Percentiles rank a stretch among this genome's conserved stretches.
phyloP scores from a whole-genome alignment of 1,140 invertebrate genomes.

The Nephotettix cincticeps region DNA sequence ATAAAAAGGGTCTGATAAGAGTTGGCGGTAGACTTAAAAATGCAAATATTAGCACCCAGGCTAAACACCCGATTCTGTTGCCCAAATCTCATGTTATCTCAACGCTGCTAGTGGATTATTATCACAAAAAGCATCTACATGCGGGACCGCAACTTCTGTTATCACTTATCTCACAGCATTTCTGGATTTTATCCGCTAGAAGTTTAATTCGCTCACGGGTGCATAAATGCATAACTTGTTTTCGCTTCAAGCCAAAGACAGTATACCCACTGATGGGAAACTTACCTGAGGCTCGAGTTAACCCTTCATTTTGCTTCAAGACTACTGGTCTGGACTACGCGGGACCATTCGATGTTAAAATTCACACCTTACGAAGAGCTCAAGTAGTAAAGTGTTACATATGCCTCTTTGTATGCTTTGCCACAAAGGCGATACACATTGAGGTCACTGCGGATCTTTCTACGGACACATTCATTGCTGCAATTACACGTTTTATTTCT shows the following conservation, averaged over 20 bases:
- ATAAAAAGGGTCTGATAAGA: not conserved
- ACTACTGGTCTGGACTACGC: not conserved
- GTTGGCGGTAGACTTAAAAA: conserved; percentile 4
- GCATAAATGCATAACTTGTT: not conserved
- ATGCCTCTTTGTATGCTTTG: conserved; percentile 48
- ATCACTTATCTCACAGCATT: not conserved
- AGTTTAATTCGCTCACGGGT: not conserved
- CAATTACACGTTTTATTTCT: conserved; percentile 45
- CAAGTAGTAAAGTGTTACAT: conserved; percentile 46
- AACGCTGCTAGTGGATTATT: not conserved
- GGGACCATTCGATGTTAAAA: not conserved
- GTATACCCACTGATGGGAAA: not conserved
- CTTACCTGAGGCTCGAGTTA: not conserved
- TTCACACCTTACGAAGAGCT: conserved; percentile 24
- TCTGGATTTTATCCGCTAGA: not conserved
- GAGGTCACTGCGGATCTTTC: conserved; percentile 46
- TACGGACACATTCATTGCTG: conserved; percentile 45
- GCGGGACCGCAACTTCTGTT: not conserved
- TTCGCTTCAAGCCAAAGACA: not conserved
- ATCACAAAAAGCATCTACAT: not conserved
- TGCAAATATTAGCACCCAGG: not conserved
- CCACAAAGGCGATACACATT: conserved; percentile 47
- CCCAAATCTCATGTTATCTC: not conserved
- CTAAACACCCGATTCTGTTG: not conserved
- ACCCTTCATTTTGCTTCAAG: not conserved